Evolutionary conservation across 2,888 invertebrate genomes (phyloP).

Genomic region (Meta bourneti): DNA sequence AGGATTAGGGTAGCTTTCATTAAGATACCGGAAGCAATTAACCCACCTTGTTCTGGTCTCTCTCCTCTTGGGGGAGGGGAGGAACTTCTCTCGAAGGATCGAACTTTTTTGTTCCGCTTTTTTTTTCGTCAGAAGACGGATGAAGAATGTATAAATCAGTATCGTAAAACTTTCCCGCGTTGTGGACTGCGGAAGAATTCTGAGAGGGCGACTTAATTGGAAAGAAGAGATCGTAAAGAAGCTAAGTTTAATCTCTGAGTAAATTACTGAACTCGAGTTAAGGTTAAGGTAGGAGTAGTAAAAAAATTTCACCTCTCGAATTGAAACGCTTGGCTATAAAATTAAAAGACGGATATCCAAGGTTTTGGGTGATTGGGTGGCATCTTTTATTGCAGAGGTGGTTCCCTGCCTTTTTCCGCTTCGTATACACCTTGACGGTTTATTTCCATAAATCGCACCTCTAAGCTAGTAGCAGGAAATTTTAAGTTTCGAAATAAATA

Average conservation of each 20-base stretch:
- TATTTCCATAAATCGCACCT: no score
- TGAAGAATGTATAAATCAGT: slow-evolving; percentile 37
- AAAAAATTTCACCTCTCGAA: not conserved
- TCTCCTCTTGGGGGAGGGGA: not conserved
- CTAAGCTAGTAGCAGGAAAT: no score
- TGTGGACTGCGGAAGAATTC: not conserved
- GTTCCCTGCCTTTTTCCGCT: no score
- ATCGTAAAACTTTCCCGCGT: slow-evolving; percentile 37
- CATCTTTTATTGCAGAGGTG: no score
- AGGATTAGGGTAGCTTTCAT: slow-evolving; percentile 62
- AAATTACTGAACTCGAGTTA: not conserved
- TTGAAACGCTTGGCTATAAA: no score
- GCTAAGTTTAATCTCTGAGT: not conserved
- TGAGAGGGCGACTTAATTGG: slow-evolving; percentile 6
- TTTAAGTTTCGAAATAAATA: no score
- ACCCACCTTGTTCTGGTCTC: slow-evolving; percentile 41
- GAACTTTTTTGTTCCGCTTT: not conserved
- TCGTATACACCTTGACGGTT: no score
- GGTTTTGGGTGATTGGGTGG: no score
- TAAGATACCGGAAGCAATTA: slow-evolving; percentile 67
- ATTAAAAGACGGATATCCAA: no score
- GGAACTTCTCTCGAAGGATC: slow-evolving; percentile 10
- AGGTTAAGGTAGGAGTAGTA: not conserved
- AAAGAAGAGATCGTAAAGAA: not conserved
- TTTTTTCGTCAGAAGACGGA: slow-evolving; percentile 18